Evolutionary conservation across 2,797 vertebrate species (phyloP).

Genomic region (Crocodylus rhombifer): DNA sequence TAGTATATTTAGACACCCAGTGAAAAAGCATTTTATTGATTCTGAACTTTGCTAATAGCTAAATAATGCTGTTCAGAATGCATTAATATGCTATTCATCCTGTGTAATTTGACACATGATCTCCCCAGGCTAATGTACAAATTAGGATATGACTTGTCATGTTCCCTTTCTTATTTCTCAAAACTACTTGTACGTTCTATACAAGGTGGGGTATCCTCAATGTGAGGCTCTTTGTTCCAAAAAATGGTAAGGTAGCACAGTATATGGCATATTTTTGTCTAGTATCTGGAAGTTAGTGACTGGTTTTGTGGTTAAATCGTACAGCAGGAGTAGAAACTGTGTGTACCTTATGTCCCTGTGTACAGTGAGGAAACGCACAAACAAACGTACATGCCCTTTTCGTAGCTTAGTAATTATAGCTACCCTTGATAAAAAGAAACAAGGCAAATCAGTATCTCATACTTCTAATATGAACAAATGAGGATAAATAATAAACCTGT

Average conservation of each 20-base stretch:
- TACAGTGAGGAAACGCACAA: not conserved
- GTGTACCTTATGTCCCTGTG: not conserved
- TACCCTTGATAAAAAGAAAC: constrained; percentile 3
- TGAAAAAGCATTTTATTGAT: not conserved
- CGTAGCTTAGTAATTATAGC: not conserved
- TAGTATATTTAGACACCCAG: not conserved
- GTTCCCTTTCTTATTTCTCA: not conserved
- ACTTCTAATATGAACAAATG: not conserved
- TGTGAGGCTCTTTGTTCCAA: no score
- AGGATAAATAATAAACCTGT: not conserved
- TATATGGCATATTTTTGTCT: not conserved
- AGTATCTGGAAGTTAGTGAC: not conserved
- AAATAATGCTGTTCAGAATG: not conserved
- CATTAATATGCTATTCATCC: fast-evolving
- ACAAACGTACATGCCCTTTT: not conserved
- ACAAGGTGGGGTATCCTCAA: no score
- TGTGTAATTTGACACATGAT: not conserved
- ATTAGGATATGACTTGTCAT: not conserved
- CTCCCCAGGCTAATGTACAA: not conserved
- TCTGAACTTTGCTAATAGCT: not conserved
- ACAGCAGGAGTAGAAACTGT: no score
- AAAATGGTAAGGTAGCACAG: not conserved
- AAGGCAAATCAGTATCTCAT: not conserved
- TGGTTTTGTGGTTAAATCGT: not conserved
- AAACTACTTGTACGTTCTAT: not conserved